Base-by-base conservation (phyloP, 2,797 vertebrate genomes). In the Scolopax bukidnonensis region DNA sequence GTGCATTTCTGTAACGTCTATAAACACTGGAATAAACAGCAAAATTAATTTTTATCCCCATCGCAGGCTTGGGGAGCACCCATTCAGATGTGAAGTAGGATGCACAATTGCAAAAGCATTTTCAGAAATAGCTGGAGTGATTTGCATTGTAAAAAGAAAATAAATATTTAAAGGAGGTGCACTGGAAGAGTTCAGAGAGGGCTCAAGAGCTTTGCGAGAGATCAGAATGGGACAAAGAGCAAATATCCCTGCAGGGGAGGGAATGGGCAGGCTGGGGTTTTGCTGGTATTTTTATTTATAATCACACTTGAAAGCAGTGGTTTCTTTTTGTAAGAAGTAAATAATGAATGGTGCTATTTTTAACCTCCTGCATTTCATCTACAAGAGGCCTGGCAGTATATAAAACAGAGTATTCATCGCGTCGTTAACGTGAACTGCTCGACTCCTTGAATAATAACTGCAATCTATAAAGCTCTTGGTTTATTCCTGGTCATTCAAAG, bases 261-360 rank as follows among this genome's bases (percentile, higher is more conserved):
- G 90, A 86, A 79, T 16, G 81, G 75, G 57, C 64, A 89, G 76
- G 80, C 28, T 8, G 60, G 15, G 28, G 21, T 87, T 80, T 73
- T 28, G 68, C 21, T 53, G 64, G 17, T 76, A 41, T 65, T 93
- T 96, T 80, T 91, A 81, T 95, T 96, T 95, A 53, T 76, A 68
- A 76, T 84, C 61, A 30, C 67, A 85, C 65, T 89, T 95, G 88
- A 96, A 90, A 90, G 94, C 84, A 74, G 41, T 38, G 38, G 59
- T 77, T 79, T 94, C 79, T 80, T 88, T 88, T 76, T 54, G 60
- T 48, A 59, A 91, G 80, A 51, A 90, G 78, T 92, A 94, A 95
- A 93, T 97, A 95, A 90, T 85, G 84, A 85, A 93, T 89, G 93
- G 86, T 38, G 76, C 68, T 95, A 94, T 93, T 95, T 92, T 96